Base-by-base conservation (phyloP, 2,113 vertebrate genomes). In the Acrocephalus arundinaceus region DNA sequence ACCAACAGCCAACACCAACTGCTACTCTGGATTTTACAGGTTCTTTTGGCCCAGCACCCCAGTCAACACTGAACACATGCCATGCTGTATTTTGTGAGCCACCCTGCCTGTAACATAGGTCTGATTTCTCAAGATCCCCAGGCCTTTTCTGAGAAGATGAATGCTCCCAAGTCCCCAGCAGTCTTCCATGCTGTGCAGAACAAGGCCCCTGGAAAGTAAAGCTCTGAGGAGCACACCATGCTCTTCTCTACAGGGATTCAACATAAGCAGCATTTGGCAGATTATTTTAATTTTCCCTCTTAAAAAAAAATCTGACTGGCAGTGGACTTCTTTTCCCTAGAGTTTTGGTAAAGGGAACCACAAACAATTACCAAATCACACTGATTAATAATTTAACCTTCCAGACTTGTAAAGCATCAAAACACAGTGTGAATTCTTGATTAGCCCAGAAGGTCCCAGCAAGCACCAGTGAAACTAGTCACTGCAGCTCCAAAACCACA, bases 301-400 rank as follows among this genome's bases (percentile, higher is more conserved):
- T 52, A 17, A 87, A 86, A 77, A 77, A 39, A 28, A 62, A 48
- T 54, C 52, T 82, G 84, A 92, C 72, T 84, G 85, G 62, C 61
- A 90, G 67, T 54, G 71, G 72, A 37, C 16, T 81, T 82, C 79
- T 84, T 31, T 16, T 1, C 83, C 77, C 54, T 33, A 13, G 23
- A 67, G 76, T 70, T 94, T 85, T 79, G 90, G 88, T 85, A 89
- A 87, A 78, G 33, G 16, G 61, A 94, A 72, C 85, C 70, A 95
- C 70, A 91, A 90, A 93, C 63, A 93, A 94, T 90, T 87, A 92
- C 80, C 83, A 93, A 94, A 96, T 87, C n/a, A 84, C 20, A n/a
- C 30, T 41, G 73, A 90, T 94, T 71, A 93, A 94, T 90, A 93
- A 92, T 75, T 63, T 75, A 92, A 72, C 79, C 31, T 75, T 89